These are phyloP conservation scores for Anguilla pacifica DNA, from an alignment of 2,797 vertebrate genomes.

Conservation along the genomic window DNA sequence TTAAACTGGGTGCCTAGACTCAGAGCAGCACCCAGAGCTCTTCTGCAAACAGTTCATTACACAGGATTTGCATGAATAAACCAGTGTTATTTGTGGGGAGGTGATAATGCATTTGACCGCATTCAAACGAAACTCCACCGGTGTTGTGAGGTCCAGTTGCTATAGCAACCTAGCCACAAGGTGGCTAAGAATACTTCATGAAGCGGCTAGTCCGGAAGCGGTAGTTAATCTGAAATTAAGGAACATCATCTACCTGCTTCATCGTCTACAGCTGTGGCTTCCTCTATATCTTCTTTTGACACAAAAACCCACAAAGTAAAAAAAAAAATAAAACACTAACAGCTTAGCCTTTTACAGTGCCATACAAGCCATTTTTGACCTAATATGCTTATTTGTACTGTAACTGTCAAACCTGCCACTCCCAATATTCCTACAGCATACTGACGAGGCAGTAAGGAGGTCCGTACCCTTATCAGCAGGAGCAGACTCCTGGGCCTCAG, in stretches of 20 bases:
- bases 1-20: neutral
- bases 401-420: neutral
- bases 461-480: constrained; percentile 7
- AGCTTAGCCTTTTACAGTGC: neutral
- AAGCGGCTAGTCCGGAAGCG: neutral
- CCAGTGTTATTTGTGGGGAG: neutral
- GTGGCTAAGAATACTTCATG: neutral
- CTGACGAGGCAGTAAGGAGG: neutral
- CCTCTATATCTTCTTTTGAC: neutral
- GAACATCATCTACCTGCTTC: constrained; percentile 3
- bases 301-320: neutral
- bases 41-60: constrained; percentile 5
- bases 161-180: neutral
- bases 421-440: neutral
- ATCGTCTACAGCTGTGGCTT: neutral
- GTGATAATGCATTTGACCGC: neutral
- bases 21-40: neutral
- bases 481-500: constrained; percentile 10
- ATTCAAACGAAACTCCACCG: neutral
- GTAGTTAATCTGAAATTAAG: neutral
- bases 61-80: neutral
- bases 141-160: neutral
- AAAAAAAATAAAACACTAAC: neutral
- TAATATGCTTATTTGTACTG: neutral
- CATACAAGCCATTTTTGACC: neutral